These are phyloP conservation scores for Pseudopodoces humilis DNA, from an alignment of 2,113 vertebrate species.

Conservation along the genomic window DNA sequence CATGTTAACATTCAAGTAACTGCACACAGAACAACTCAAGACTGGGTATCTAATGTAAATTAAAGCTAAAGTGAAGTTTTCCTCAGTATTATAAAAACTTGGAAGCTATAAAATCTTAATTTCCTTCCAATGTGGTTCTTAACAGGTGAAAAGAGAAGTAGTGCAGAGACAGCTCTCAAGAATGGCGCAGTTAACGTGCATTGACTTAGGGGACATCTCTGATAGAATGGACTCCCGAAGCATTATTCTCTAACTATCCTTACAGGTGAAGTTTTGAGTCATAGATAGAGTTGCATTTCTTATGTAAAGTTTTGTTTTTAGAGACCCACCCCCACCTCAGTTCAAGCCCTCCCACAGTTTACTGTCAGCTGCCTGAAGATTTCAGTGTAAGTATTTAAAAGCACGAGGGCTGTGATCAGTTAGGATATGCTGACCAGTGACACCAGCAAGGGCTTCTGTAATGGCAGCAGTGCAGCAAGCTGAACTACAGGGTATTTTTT, in stretches of 20 bases:
- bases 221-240: neutral
- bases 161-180: neutral
- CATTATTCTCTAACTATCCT: neutral
- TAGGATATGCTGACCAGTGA: neutral
- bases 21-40: rapidly evolving
- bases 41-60: neutral
- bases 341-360: neutral
- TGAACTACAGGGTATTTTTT: neutral
- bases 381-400: neutral
- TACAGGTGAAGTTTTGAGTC: neutral
- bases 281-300: neutral
- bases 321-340: neutral
- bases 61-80: neutral
- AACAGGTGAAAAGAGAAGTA: neutral
- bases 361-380: neutral
- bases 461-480: neutral
- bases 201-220: neutral
- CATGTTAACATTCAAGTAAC: neutral
- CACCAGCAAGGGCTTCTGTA: neutral
- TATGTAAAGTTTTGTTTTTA: neutral
- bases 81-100: neutral
- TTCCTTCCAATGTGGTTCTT: neutral
- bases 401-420: neutral
- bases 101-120: neutral
- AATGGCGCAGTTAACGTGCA: rapidly evolving